A percentile compares a stretch with the other conserved stretches of the same genome.
phyloP scores from a whole-genome alignment of 2,113 vertebrate species.

The Gorsachius goisagi region DNA sequence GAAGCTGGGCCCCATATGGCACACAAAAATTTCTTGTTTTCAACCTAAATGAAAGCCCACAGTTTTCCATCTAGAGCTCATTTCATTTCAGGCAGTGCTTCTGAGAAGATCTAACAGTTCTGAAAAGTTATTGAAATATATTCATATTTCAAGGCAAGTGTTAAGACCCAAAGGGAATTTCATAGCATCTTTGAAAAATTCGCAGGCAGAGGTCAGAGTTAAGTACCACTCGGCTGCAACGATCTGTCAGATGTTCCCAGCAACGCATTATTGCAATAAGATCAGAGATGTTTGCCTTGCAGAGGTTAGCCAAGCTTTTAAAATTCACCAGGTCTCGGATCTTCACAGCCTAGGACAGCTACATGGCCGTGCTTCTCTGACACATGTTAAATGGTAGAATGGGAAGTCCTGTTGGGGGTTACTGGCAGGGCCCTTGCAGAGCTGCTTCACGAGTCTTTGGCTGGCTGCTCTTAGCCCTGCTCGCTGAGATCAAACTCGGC shows the following conservation, averaged over 20 bases:
- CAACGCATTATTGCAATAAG: background rate
- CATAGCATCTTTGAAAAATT: background rate
- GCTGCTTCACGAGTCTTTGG: background rate
- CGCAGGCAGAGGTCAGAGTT: background rate
- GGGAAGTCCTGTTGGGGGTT: background rate
- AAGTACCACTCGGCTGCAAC: rapidly evolving
- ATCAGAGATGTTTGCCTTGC: background rate
- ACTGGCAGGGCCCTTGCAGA: background rate
- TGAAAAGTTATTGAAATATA: background rate
- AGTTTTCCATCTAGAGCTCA: background rate
- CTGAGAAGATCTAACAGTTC: background rate
- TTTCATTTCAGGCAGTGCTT: background rate
- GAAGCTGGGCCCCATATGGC: background rate
- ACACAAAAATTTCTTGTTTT: background rate
- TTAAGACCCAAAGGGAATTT: background rate
- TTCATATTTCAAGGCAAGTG: background rate
- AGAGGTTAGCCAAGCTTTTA: background rate
- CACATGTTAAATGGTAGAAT: rapidly evolving
- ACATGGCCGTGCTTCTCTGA: rapidly evolving
- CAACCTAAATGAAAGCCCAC: background rate
- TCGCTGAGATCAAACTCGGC: background rate
- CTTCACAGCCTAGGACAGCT: background rate
- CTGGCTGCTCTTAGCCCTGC: background rate
- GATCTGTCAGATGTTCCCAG: background rate
- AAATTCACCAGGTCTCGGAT: background rate